These are phyloP conservation scores for Steinernema scapterisci DNA, from an alignment of 2,888 invertebrate species.

Conservation along the genomic window DNA sequence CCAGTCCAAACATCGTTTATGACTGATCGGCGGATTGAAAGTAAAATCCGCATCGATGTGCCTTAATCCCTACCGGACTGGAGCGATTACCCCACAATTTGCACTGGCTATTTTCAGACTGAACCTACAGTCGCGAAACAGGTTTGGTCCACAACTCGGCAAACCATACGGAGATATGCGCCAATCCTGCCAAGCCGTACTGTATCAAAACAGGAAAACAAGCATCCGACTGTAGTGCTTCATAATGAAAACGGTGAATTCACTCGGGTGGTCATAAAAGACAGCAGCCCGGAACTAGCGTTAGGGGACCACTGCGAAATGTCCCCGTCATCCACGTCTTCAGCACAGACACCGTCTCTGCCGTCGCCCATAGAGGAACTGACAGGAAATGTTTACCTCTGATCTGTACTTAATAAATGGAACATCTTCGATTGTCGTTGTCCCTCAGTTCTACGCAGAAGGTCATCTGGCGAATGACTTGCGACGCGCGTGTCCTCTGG, in stretches of 20 bases:
- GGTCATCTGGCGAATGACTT: too few species aligned
- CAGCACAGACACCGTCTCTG: not conserved
- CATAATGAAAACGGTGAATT: constrained; percentile 17
- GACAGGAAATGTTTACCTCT: constrained; percentile 13
- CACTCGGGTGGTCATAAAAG: not conserved
- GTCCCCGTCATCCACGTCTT: not conserved
- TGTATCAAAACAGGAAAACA: not conserved
- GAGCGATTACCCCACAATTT: constrained; percentile 5
- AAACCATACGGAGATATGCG: constrained; percentile 57
- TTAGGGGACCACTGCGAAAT: not conserved
- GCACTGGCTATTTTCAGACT: constrained; percentile 43
- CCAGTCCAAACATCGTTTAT: constrained; percentile 13
- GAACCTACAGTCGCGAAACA: constrained; percentile 64
- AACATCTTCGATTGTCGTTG: not conserved
- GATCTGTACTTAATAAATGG: not conserved
- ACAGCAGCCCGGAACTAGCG: not conserved
- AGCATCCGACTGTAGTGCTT: not conserved
- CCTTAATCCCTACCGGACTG: constrained; percentile 15
- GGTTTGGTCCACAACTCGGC: constrained; percentile 62
- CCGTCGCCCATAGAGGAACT: not conserved
- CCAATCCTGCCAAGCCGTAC: constrained; percentile 8
- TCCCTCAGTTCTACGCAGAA: not conserved
- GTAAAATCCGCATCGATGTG: not conserved
- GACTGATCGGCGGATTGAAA: constrained; percentile 16
- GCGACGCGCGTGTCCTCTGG: too few species aligned